Evolutionary conservation across 2,797 vertebrate genomes (phyloP).

Genomic region (Syndactyla subalaris): DNA sequence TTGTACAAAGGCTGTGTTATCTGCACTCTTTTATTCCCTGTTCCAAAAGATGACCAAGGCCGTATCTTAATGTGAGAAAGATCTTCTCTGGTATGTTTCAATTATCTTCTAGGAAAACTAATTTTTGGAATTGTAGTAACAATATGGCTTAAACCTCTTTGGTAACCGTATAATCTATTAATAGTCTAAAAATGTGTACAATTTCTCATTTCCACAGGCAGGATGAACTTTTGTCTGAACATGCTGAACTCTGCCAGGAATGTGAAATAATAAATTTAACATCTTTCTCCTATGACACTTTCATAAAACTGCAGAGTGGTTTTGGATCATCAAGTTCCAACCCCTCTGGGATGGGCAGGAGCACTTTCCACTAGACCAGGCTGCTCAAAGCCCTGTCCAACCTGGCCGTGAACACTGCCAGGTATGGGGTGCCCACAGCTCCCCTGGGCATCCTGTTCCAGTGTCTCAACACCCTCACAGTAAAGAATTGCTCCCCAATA

Average conservation of each 20-base stretch:
- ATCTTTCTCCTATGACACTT: neutral
- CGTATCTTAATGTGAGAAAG: neutral
- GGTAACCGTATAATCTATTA: neutral
- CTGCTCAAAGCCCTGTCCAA: neutral
- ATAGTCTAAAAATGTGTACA: neutral
- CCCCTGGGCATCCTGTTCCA: neutral
- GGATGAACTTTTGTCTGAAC: neutral
- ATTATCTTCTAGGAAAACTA: neutral
- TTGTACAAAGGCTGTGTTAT: neutral
- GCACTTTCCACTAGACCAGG: neutral
- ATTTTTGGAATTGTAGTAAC: neutral
- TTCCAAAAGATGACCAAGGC: neutral
- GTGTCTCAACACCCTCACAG: neutral
- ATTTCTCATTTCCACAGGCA: neutral
- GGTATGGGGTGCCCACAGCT: neutral
- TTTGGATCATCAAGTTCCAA: neutral
- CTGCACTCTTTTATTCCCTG: neutral
- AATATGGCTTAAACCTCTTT: neutral
- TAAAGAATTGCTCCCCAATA: neutral
- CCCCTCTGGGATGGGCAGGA: neutral
- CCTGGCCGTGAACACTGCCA: neutral
- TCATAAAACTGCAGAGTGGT: rapidly evolving
- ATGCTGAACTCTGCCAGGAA: neutral
- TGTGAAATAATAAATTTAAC: neutral
- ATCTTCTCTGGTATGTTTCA: neutral